These are phyloP conservation scores for human (Homo sapiens) DNA, from an alignment of 2,113 vertebrate species.

Conservation along the genomic window GRCh38 chr14:56275001-56275500, in stretches of 20 bases:
- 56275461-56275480: too few species aligned
- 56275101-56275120: accelerated
- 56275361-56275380: too few species aligned
- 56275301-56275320: too few species aligned
- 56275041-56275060: neutral
- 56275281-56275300: too few species aligned
- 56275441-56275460: too few species aligned
- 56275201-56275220: neutral
- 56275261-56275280: too few species aligned
- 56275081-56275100: neutral
- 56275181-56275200: neutral
- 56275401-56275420: too few species aligned
- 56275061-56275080: accelerated
- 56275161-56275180: neutral
- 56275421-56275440: too few species aligned
- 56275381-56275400: too few species aligned
- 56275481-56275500: too few species aligned
- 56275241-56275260: neutral
- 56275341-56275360: too few species aligned
- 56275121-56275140: neutral
- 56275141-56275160: neutral
- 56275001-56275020: neutral
- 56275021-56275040: neutral
- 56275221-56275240: neutral
- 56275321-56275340: too few species aligned